Evolutionary conservation across 2,113 vertebrate species (phyloP).

Genomic region (Leptosomus discolor): DNA sequence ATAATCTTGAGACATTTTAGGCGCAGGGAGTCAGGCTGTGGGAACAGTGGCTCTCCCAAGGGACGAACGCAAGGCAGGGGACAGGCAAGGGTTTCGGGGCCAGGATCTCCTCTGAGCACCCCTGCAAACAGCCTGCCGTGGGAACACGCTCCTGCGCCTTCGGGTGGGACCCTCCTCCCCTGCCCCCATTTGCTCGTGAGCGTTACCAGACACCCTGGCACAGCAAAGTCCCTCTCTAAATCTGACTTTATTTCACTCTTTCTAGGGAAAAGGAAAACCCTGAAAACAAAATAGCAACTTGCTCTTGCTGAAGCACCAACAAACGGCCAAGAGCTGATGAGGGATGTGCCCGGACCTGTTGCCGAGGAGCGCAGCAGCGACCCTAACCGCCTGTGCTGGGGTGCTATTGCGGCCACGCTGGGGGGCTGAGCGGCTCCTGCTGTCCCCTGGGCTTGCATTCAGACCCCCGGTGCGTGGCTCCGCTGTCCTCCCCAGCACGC

Average conservation of each 20-base stretch:
- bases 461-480: fast-evolving
- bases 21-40: fast-evolving
- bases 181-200: fast-evolving
- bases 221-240: neutral
- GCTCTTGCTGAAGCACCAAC: too few species aligned
- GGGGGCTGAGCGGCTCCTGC: neutral
- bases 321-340: fast-evolving
- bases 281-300: neutral
- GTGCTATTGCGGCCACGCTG: fast-evolving
- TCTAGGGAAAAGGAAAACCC: neutral
- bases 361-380: fast-evolving
- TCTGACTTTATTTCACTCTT: neutral
- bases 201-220: neutral
- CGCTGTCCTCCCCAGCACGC: neutral
- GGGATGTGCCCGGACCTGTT: fast-evolving
- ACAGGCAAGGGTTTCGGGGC: neutral
- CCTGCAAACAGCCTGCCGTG: fast-evolving
- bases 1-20: neutral
- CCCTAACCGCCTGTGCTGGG: fast-evolving
- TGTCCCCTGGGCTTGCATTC: neutral
- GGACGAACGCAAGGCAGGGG: fast-evolving
- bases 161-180: neutral
- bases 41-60: neutral
- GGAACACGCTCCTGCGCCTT: neutral
- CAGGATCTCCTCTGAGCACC: neutral